These are phyloP conservation scores for Drosophila athabasca DNA, from an alignment of 1,140 invertebrate genomes.

Conservation along the genomic window DNA sequence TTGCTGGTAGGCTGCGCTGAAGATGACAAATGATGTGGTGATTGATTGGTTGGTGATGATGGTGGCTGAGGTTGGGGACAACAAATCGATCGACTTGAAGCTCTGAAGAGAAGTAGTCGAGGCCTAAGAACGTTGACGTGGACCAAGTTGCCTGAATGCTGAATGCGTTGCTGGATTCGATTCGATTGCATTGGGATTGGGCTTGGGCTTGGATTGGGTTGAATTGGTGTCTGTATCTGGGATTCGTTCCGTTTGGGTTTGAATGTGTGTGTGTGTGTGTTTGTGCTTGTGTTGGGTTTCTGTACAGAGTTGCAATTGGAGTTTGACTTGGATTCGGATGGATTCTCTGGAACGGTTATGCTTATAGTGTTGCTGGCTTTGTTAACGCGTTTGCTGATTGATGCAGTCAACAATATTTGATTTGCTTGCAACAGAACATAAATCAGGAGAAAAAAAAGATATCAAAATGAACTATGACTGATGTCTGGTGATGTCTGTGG, in stretches of 20 bases:
- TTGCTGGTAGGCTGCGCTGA: constrained; percentile 40
- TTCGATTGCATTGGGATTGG: no score
- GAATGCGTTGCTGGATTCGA: constrained; percentile 35
- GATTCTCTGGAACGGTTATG: neutral
- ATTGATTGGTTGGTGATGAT: constrained; percentile 34
- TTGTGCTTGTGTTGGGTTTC: no score
- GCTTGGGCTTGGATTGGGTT: no score
- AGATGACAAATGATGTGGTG: constrained; percentile 56
- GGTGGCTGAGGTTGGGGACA: constrained; percentile 19
- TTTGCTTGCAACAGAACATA: no score
- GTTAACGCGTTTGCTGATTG: constrained; percentile 1
- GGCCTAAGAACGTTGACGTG: constrained; percentile 38
- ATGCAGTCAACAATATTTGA: constrained; percentile 1
- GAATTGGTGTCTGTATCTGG: no score
- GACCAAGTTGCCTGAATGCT: constrained; percentile 24
- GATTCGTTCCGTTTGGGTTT: no score
- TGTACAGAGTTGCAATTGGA: no score
- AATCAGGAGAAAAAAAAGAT: no score
- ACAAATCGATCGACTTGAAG: constrained; percentile 7
- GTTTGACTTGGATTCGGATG: no score
- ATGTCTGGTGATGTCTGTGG: constrained; percentile 7
- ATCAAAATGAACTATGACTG: no score
- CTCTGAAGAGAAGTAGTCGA: constrained; percentile 31
- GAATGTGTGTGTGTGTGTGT: no score
- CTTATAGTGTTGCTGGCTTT: neutral